Base-by-base conservation (phyloP, 1,140 invertebrate genomes). In the Ephestia elutella region DNA sequence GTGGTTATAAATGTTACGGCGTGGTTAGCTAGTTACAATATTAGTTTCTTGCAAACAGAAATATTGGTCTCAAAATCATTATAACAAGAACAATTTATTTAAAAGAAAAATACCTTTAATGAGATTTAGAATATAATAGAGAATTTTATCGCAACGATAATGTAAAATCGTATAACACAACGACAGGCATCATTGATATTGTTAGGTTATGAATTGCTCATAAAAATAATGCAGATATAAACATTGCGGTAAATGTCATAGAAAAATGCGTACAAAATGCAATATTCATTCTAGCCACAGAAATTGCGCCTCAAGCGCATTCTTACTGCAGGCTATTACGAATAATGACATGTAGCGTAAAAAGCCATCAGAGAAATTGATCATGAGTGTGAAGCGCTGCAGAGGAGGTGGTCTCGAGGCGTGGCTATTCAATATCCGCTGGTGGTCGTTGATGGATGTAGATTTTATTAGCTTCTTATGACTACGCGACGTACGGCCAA, bases 401-500 rank as follows among this genome's bases (percentile, higher is more conserved):
- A 17, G 38, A 44, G 32, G 11, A 38, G 38, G 38, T 44, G 38
- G 38, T 15, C 38, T 44, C 2, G 2, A 44, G 38, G 38, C 38
- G 38, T 44, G 38, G 38, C 38, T 3, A 32, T 32, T 7, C 30
- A 50, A 50, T 50, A 50, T 50, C 49, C 49, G 49, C 18, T 50
- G 49, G 49, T 50, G 49, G 49, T 68, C 65, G 60, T 69, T 82
- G 78, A 82, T 83, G 67, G 75, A 82, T 80, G 78, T 70, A 64
- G 65, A 70, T 79, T 82, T 80, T 79, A 86, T 86, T 83, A 75
- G 72, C 69, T 72, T 44, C 38, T 44, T 44, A 44, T 7, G 15
- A 44, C 38, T 15, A 32, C 9, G 30, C 4, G 70, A 71, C 68
- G 62, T 62, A 64, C 68, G 30, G 30, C 30, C 9, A 10, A 32